Evolutionary conservation across 2,888 invertebrate genomes (phyloP).

Genomic region (Hyalella azteca): DNA sequence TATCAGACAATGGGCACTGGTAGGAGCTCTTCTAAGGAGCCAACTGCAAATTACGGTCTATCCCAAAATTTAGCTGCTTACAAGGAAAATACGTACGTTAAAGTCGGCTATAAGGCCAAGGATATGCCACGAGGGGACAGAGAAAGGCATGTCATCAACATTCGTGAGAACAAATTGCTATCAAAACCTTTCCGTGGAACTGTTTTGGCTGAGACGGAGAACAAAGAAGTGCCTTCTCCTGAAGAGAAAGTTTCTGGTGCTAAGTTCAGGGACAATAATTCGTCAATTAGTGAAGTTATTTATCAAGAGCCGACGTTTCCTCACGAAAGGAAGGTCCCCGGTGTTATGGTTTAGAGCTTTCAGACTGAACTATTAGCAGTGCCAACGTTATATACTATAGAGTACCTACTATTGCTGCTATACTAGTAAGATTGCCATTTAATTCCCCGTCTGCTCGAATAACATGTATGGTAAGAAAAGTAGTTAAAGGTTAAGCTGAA

Average conservation of each 20-base stretch:
- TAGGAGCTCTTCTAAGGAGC: not conserved
- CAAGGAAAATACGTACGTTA: slow-evolving; percentile 35
- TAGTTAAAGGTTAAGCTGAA: too few relatives aligned
- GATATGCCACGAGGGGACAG: slow-evolving; percentile 7
- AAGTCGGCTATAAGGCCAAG: slow-evolving; percentile 29
- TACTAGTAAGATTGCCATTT: too few relatives aligned
- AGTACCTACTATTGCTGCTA: too few relatives aligned
- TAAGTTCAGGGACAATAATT: not conserved
- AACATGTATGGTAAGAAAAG: too few relatives aligned
- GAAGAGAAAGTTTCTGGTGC: slow-evolving; percentile 1
- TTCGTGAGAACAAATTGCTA: slow-evolving; percentile 26
- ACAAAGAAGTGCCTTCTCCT: slow-evolving; percentile 23
- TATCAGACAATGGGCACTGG: not conserved
- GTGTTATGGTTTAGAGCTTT: slow-evolving; percentile 14
- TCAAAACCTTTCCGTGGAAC: not conserved
- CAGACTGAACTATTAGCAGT: not conserved
- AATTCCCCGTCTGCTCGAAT: too few relatives aligned
- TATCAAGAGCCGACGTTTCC: slow-evolving; percentile 19
- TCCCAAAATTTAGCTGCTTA: slow-evolving; percentile 22
- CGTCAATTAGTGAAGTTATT: slow-evolving; percentile 1
- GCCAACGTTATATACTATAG: not conserved
- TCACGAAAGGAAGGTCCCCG: slow-evolving; percentile 23
- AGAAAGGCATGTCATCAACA: slow-evolving; percentile 17
- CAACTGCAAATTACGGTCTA: slow-evolving; percentile 25
- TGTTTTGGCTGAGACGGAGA: slow-evolving; percentile 2